Base-by-base conservation (phyloP, 1,140 invertebrate species). In the Luehdorfia chinensis region DNA sequence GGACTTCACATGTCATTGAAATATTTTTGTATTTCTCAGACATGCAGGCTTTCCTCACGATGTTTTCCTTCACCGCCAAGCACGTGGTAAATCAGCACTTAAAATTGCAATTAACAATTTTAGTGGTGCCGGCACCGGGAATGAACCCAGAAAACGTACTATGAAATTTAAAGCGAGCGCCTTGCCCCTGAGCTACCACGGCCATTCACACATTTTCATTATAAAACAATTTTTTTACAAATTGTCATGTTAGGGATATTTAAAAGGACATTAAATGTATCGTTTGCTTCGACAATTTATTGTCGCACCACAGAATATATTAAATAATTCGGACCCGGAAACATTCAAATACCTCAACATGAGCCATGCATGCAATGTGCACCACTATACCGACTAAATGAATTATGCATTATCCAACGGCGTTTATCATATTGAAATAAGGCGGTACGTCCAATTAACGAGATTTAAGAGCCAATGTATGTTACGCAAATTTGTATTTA, bases 401-500 rank as follows among this genome's bases (percentile, higher is more conserved):
- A 21, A 37, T 23, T 13, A 37, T 37, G 18, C 34, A 37, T 12
- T 9, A 21, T 37, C n/a, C 34, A 37, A 12, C 34, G 34, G 4
- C 9, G 34, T 37, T 37, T 37, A 37, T 21, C 34, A 19, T 37
- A n/a, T 9, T 11, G 18, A 37, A 37, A 7, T 19, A 37, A 37
- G 16, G 33, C 2, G 16, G 15, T 34, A 36, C 27, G 4, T 12
- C 15, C 18, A 36, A 36, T 36, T 36, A 37, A 37, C 18, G 18
- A 37, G 34, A 21, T 37, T 37, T 37, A 37, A 21, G 18, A 37
- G 8, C 15, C 34, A 37, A 21, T 37, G 34, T 37, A 37, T 21
- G 34, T 37, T 37, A 21, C 18, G 18, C 21, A 32, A 32, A 32
- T 37, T 37, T 37, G 11, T 37, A 37, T 37, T 37, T 21, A 13